These are phyloP conservation scores for Solenopsis invicta DNA, from an alignment of 1,140 invertebrate genomes.

Conservation along the genomic window DNA sequence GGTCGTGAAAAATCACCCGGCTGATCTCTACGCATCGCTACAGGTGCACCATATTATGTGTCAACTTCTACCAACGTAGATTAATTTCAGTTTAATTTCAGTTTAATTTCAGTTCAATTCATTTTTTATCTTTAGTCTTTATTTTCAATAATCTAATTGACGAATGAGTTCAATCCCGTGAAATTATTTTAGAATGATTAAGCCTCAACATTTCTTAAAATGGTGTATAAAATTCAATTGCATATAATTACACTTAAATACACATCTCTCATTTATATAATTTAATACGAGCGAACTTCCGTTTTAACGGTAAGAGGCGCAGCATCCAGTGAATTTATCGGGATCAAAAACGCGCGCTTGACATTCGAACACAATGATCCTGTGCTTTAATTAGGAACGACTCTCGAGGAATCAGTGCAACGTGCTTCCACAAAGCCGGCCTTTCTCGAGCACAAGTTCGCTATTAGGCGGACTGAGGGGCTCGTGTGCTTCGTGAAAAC, in stretches of 20 bases:
- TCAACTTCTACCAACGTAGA: too few species aligned
- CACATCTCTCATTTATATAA: not conserved
- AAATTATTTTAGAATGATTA: not conserved
- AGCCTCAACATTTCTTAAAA: not conserved
- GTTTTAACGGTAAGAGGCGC: not conserved
- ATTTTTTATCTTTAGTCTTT: too few species aligned
- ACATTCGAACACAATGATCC: slow-evolving; percentile 10
- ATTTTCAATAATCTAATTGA: not conserved
- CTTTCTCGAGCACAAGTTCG: slow-evolving; percentile 12
- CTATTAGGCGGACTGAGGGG: not conserved
- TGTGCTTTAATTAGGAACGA: slow-evolving; percentile 1
- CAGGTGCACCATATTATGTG: too few species aligned
- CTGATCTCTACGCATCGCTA: not conserved
- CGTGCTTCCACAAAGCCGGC: not conserved
- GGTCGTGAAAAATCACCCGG: slow-evolving; percentile 10
- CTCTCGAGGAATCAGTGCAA: slow-evolving; percentile 29
- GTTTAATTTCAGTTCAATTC: too few species aligned
- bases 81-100: too few species aligned
- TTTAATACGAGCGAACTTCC: not conserved
- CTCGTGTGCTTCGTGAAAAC: slow-evolving; percentile 28
- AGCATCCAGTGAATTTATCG: slow-evolving; percentile 4
- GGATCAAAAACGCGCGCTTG: not conserved
- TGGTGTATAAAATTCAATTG: not conserved
- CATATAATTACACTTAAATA: not conserved
- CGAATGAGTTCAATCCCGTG: not conserved